Evolutionary conservation across 2,888 invertebrate species (phyloP), one percentile per base, ranked within the genome.

Genomic region (Nomada lathburiana): DNA sequence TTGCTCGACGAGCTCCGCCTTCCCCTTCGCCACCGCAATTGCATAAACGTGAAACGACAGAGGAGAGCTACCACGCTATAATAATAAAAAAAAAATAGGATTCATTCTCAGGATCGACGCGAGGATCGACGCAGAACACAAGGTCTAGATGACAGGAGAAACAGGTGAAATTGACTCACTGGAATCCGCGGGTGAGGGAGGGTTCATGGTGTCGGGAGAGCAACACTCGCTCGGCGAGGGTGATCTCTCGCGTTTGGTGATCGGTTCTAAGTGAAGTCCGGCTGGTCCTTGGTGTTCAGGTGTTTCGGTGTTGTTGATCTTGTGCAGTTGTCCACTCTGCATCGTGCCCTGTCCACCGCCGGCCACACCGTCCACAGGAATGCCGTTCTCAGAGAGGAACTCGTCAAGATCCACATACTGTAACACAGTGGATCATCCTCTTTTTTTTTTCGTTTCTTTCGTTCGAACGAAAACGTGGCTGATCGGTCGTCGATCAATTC

Each of bases 341-440:
- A 93, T 94, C 80, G 91, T 87, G 82, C 90, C 89, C 75, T 93
- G 93, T 86, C 96, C 95, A 89, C 96, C 95, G 81, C 93, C 92
- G 67, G 95, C 95, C 93, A 96, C 94, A 0, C 95, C 96, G 94
- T 98, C 98, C 94, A 97, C 96, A 87, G 98, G 98, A 94, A 98
- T 98, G 91, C 98, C 98, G 94, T 98, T 98, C 95, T 98, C 98
- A 93, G 97, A 98, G 93, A 98, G 96, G 95, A 98, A 98, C 95
- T 98, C 98, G 95, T 99, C 98, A 95, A 99, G 95, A 95, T 98
- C 98, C 95, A 98, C 98, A 94, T 98, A 98, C 97, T 98, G 95
- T 90, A 96, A 95, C 89, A 81, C 47, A 26, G 20, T 47, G 16
- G 72, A 64, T 52, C 67, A 18, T 62, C 55, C 42, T 59, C 59